Conservation (phyloP, 2,797 vertebrate species). For the Cuculus canorus region DNA sequence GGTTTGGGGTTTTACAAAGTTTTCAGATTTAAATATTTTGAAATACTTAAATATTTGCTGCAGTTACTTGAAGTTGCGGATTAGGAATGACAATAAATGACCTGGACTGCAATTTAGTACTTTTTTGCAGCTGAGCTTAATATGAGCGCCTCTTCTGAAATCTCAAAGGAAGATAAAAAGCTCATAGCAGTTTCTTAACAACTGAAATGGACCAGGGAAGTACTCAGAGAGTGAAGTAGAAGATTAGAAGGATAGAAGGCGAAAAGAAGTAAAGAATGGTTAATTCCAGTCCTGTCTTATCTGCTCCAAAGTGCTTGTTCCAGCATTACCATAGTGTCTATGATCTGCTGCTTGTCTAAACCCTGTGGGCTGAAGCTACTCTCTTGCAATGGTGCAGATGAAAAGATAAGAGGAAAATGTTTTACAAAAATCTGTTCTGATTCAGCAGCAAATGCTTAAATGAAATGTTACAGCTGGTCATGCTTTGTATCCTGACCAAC, state of each 20-base stretch:
- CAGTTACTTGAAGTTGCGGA: not conserved
- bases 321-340: not conserved
- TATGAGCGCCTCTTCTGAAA: not conserved
- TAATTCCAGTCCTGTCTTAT: not conserved
- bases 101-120: not conserved
- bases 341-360: not conserved
- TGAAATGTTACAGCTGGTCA: conserved; percentile 34
- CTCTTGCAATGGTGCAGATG: not conserved
- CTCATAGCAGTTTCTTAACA: not conserved
- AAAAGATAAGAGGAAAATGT: not conserved
- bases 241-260: not conserved
- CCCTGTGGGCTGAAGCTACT: not conserved
- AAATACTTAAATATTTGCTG: not conserved
- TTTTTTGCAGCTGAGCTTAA: not conserved
- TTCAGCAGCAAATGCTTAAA: conserved; percentile 16
- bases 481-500: conserved; percentile 37
- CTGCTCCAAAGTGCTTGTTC: not conserved
- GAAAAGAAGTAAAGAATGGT: not conserved
- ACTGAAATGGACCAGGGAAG: not conserved
- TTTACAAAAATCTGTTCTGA: not conserved
- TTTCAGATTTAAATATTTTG: not conserved
- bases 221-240: not conserved
- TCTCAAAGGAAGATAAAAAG: not conserved
- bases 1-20: not conserved
- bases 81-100: not conserved